phyloP scores from a whole-genome alignment of 2,888 invertebrate genomes.

The Oscheius sp. region DNA sequence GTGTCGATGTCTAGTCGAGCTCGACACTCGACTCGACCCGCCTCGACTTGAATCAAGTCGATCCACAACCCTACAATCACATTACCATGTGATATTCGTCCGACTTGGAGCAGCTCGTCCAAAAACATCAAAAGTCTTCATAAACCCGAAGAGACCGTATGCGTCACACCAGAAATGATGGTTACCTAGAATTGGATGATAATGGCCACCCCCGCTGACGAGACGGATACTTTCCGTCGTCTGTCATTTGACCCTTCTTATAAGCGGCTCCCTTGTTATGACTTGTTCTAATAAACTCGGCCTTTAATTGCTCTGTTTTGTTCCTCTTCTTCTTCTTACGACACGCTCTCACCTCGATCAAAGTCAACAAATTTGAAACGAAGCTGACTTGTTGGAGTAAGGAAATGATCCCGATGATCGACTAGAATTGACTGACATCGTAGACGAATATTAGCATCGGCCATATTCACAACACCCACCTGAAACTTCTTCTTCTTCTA shows the following conservation, averaged over 20 bases:
- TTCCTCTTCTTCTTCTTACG: not conserved
- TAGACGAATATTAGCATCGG: conserved; percentile 52
- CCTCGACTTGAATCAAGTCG: no score
- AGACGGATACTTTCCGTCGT: conserved; percentile 6
- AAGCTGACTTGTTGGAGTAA: conserved; percentile 44
- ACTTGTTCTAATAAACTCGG: no score
- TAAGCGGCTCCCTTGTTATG: not conserved
- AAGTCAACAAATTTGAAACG: conserved; percentile 56
- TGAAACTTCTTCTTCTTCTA: conserved; percentile 31
- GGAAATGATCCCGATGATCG: conserved; percentile 47
- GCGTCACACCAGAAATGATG: conserved; percentile 62
- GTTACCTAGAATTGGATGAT: conserved; percentile 45
- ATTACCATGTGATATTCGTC: conserved; percentile 56
- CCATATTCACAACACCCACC: conserved; percentile 52
- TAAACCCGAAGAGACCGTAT: conserved; percentile 55
- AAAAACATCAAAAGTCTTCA: conserved; percentile 55
- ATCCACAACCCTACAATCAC: no score
- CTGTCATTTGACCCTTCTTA: not conserved
- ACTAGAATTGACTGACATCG: conserved; percentile 53
- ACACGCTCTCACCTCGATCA: conserved; percentile 46
- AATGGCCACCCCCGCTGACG: not conserved
- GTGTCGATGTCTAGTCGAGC: no score
- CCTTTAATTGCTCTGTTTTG: conserved; percentile 13
- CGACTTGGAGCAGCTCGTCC: conserved; percentile 52
- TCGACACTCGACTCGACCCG: no score